Evolutionary conservation across 2,888 invertebrate genomes (phyloP).

Genomic region (Tricholauxania praeusta): DNA sequence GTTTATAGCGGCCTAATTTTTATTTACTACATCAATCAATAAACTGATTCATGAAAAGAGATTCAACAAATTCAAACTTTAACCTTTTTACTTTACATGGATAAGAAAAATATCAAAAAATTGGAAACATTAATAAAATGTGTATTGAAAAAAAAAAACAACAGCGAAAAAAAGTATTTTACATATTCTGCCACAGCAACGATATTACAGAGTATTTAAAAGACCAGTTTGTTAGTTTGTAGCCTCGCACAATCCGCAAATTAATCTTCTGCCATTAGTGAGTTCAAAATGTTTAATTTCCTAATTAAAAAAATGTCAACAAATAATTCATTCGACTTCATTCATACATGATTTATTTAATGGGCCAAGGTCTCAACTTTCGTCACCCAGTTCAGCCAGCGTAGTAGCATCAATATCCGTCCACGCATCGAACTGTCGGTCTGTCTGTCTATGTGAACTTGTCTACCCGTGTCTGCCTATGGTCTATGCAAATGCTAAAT

Average conservation of each 20-base stretch:
- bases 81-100: too few relatives aligned
- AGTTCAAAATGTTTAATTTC: constrained; percentile 27
- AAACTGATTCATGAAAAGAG: too few relatives aligned
- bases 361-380: constrained; percentile 35
- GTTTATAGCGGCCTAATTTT: too few relatives aligned
- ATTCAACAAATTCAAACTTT: too few relatives aligned
- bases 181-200: too few relatives aligned
- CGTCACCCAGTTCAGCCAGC: not conserved
- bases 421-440: not conserved
- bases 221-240: too few relatives aligned
- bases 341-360: constrained; percentile 19
- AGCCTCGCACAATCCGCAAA: not conserved
- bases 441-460: not conserved
- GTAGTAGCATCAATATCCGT: not conserved
- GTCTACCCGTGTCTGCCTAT: not conserved
- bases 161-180: too few relatives aligned
- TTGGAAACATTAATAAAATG: too few relatives aligned
- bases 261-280: constrained; percentile 24
- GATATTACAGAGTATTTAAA: too few relatives aligned
- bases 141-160: too few relatives aligned
- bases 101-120: too few relatives aligned
- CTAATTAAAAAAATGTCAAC: constrained; percentile 38
- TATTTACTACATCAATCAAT: too few relatives aligned
- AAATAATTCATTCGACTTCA: constrained; percentile 36
- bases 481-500: constrained; percentile 8